phyloP scores from a whole-genome alignment of 2,113 vertebrate genomes.

The Myodes glareolus region DNA sequence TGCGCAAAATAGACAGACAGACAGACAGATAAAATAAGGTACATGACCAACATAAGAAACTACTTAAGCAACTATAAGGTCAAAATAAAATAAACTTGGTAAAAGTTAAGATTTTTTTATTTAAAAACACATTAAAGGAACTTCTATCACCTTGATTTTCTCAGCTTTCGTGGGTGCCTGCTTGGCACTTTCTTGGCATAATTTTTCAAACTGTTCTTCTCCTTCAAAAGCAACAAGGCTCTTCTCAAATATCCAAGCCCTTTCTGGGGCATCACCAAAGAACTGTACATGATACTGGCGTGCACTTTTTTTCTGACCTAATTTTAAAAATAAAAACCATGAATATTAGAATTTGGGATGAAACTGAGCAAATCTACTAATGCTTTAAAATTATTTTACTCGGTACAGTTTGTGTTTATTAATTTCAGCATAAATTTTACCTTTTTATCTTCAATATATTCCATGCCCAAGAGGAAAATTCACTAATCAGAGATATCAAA shows the following conservation, averaged over 20 bases:
- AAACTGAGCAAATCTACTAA: not conserved
- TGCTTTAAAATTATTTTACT: not conserved
- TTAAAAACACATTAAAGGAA: not conserved
- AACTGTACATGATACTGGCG: constrained; percentile 97
- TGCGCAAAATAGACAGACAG: not conserved
- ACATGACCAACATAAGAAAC: not conserved
- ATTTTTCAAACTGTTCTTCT: constrained; percentile 92
- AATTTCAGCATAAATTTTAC: not conserved
- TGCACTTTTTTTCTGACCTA: constrained; percentile 89
- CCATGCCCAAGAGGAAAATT: not conserved
- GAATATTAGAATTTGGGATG: not conserved
- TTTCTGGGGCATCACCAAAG: constrained; percentile 95
- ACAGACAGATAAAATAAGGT: not conserved
- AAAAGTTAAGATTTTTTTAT: not conserved
- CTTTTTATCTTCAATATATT: not conserved
- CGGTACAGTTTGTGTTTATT: not conserved
- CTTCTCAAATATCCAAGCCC: constrained; percentile 97
- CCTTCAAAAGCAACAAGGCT: constrained; percentile 94
- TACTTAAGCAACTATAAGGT: not conserved
- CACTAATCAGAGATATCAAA: not conserved
- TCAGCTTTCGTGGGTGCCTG: constrained; percentile 87
- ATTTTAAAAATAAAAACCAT: constrained; percentile 60
- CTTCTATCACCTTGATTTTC: constrained; percentile 91
- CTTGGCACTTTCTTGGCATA: constrained; percentile 91
- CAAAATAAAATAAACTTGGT: not conserved